Percentiles rank a stretch among this genome's conserved stretches.
Evolutionary conservation across 2,113 vertebrate species (phyloP).

Genomic region (Platysteira castanea): DNA sequence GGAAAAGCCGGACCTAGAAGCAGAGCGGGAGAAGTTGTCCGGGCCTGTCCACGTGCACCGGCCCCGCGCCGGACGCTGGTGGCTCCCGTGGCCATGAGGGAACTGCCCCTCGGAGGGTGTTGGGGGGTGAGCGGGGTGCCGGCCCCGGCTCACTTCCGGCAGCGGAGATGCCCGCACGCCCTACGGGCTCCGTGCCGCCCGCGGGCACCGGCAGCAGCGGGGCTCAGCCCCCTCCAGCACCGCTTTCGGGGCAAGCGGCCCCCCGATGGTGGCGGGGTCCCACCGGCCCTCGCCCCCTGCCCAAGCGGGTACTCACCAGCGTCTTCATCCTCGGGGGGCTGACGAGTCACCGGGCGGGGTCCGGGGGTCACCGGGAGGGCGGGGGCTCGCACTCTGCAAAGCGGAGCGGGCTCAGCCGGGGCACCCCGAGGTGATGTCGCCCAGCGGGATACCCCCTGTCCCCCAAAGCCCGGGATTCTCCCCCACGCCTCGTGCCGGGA

Average conservation of each 20-base stretch:
- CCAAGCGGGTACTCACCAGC: background rate
- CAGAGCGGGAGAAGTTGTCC: background rate
- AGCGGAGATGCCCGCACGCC: background rate
- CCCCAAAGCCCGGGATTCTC: background rate
- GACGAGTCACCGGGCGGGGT: background rate
- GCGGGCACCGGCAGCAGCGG: background rate
- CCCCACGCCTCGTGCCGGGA: too few relatives aligned
- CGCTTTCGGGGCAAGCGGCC: accelerated
- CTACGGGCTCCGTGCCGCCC: background rate
- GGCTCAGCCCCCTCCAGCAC: background rate
- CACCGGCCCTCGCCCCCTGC: too few relatives aligned
- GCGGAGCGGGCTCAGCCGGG: background rate
- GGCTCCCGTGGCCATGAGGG: accelerated
- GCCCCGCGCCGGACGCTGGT: accelerated
- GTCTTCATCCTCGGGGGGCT: background rate
- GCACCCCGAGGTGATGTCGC: background rate
- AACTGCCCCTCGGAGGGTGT: background rate
- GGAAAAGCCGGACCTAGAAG: conserved; percentile 60
- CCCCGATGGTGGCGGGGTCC: background rate
- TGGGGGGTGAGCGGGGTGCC: background rate
- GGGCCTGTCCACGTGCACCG: background rate
- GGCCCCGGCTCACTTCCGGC: background rate
- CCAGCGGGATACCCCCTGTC: too few relatives aligned
- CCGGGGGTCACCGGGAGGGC: background rate
- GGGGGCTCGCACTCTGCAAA: background rate